phyloP scores from a whole-genome alignment of 1,140 invertebrate species.

The Armadillidium nasatum region DNA sequence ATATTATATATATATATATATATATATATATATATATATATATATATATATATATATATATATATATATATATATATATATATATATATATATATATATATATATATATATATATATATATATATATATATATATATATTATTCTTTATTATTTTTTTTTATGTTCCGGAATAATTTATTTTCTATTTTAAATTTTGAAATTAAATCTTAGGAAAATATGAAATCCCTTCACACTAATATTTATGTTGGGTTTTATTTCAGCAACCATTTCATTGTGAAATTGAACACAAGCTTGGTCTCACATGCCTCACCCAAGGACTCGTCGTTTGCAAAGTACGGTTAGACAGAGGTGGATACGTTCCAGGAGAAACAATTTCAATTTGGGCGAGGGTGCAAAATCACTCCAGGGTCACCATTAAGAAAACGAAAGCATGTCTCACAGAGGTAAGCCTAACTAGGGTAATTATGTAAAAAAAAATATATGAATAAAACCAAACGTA shows the following conservation, averaged over 20 bases:
- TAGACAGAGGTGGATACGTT: conserved; percentile 87
- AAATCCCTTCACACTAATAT: background rate
- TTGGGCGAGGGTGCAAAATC: conserved; percentile 77
- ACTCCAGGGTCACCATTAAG: conserved; percentile 71
- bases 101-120: background rate
- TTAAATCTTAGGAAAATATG: background rate
- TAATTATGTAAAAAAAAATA: no score
- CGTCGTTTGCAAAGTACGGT: conserved; percentile 73
- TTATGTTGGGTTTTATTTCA: conserved; percentile 49
- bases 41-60: conserved; percentile 33
- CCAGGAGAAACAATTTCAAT: conserved; percentile 86
- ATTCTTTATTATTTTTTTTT: no score
- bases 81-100: background rate
- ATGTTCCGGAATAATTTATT: no score
- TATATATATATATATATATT: background rate
- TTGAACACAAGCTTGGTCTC: conserved; percentile 81
- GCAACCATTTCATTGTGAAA: conserved; percentile 86
- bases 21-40: conserved; percentile 33
- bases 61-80: conserved; percentile 25
- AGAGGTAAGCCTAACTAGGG: conserved; percentile 56
- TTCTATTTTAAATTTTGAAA: no score
- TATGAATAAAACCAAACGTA: no score
- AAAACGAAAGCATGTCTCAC: conserved; percentile 70
- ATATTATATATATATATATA: conserved; percentile 28
- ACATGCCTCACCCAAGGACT: conserved; percentile 76